These are phyloP conservation scores for Diarsia brunnea DNA, from an alignment of 2,888 invertebrate species.

Conservation along the genomic window DNA sequence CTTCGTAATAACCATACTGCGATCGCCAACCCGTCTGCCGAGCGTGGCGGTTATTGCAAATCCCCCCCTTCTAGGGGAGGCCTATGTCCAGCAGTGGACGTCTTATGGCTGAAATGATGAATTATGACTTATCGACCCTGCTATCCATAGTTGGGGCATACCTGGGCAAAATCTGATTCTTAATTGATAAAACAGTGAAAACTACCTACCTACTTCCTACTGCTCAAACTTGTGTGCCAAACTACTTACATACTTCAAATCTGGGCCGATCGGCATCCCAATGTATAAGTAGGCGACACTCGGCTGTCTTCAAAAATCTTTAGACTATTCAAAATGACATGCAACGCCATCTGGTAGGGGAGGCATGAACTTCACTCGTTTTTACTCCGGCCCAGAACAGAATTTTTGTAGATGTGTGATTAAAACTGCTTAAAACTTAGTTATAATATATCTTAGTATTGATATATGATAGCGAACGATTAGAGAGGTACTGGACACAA, in stretches of 20 bases:
- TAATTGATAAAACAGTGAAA: background rate
- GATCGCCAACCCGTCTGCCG: too few species aligned
- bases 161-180: background rate
- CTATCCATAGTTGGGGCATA: background rate
- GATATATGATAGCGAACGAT: too few species aligned
- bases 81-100: too few species aligned
- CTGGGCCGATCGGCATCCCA: background rate
- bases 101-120: too few species aligned
- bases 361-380: slow-evolving; percentile 2
- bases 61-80: too few species aligned
- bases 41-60: too few species aligned
- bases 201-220: background rate
- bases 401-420: background rate
- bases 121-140: background rate
- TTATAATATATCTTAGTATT: background rate
- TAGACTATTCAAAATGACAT: slow-evolving; percentile 7
- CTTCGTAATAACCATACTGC: too few species aligned
- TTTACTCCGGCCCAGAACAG: background rate
- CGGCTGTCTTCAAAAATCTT: slow-evolving; percentile 6
- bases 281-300: background rate
- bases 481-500: too few species aligned
- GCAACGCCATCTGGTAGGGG: slow-evolving; percentile 43
- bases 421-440: background rate
- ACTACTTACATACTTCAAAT: background rate
- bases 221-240: background rate